Evolutionary conservation across 2,888 invertebrate species (phyloP), one percentile per base, ranked within the genome.

Genomic region (Leucophenga maculata): DNA sequence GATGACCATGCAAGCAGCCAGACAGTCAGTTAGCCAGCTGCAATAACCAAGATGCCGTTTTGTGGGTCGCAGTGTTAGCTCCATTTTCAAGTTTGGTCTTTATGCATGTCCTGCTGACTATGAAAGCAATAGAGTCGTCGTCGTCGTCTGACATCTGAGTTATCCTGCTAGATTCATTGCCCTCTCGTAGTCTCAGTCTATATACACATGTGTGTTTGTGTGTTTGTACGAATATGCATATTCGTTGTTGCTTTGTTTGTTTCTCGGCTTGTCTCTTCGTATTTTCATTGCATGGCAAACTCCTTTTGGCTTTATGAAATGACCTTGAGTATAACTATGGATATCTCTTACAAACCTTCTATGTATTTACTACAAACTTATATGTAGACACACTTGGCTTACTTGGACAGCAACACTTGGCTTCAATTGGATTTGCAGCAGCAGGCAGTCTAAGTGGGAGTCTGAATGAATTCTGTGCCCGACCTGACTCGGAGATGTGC

Each of bases 81-180:
- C 18, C 26, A 64, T 48, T 64, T 46, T 46, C 62, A 46, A 64
- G 46, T 46, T 39, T 39, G 46, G 46, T 26, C 62, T 13, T 64
- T n/a, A n/a, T 46, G 9, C 59, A 52, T 26, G 9, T 65, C 20
- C 44, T 62, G 32, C 32, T 48, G 11, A 52, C 54, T 44, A 80
- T 80, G 82, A 80, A 81, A 83, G 74, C 82, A 79, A 79, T 81
- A 79, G 82, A 77, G 78, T 80, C 78, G 74, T 82, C 75, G 74
- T 82, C 75, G 66, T 67, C 75, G 73, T 67, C 71, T 78, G 77
- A 73, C 32, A 39, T 31, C 46, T 16, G 44, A 6, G 22, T 22
- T 16, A 20, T 26, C 26, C 62, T 16, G 20, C 52, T 62, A 13
- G 62, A 18, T 46, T 9, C 65, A 26, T 44, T 16, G 46, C n/a